These are phyloP conservation scores for Stenolophus ochropezus DNA, from an alignment of 2,888 invertebrate genomes.

Conservation along the genomic window DNA sequence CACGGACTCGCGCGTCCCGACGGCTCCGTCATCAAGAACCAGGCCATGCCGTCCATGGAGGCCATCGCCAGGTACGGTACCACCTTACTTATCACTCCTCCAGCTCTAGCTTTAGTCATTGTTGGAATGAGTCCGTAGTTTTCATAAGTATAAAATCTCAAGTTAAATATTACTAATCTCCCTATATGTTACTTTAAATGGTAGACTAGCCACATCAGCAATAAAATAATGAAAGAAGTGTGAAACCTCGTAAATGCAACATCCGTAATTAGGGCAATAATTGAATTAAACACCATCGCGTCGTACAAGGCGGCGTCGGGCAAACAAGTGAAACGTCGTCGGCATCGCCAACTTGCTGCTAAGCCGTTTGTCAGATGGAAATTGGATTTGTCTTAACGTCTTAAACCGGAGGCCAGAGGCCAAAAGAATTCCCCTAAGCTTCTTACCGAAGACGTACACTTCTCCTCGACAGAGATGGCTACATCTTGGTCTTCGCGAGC, in stretches of 20 bases:
- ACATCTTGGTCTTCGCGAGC: neutral
- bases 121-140: no score
- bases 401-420: conserved; percentile 58
- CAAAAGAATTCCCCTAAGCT: conserved; percentile 61
- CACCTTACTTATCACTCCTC: neutral
- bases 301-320: conserved; percentile 42
- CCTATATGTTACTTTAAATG: no score
- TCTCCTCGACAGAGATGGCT: neutral
- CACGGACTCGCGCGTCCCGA: conserved; percentile 90
- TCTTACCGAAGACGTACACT: conserved; percentile 58
- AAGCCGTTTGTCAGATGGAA: conserved; percentile 58
- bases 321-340: conserved; percentile 34
- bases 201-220: conserved; percentile 3
- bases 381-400: conserved; percentile 59
- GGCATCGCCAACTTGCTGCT: conserved; percentile 35
- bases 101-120: neutral
- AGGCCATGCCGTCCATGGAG: conserved; percentile 91
- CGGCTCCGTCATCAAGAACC: conserved; percentile 88
- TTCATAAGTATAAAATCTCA: neutral
- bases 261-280: conserved; percentile 52
- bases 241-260: neutral
- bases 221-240: conserved; percentile 8
- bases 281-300: conserved; percentile 48
- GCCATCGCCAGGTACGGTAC: conserved; percentile 88
- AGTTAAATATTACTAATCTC: no score